Conservation (phyloP, 2,797 vertebrate species). For the Mastacembelus armatus region DNA sequence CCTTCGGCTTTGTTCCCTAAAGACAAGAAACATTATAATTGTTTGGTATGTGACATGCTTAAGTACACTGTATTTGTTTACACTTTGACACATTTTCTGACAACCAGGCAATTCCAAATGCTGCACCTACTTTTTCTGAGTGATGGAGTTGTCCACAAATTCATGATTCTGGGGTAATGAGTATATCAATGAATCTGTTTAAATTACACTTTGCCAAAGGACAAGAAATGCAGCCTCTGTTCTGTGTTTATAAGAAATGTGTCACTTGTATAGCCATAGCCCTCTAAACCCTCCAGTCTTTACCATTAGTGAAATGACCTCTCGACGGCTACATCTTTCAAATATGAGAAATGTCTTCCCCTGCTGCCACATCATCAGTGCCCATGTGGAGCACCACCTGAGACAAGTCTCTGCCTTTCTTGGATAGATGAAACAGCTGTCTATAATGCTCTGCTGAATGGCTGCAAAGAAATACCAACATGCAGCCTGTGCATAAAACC, state of each 20-base stretch:
- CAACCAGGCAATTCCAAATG: no score
- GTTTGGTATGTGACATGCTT: no score
- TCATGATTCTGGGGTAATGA: slow-evolving; percentile 2
- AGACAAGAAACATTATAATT: no score
- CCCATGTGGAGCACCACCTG: slow-evolving; percentile 56
- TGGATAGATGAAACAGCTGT: slow-evolving; percentile 45
- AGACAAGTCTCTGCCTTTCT: slow-evolving; percentile 40
- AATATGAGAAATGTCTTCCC: slow-evolving; percentile 26
- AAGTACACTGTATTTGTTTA: no score
- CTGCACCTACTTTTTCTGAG: no score
- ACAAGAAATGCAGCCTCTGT: slow-evolving; percentile 11
- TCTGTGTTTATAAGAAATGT: slow-evolving; percentile 10
- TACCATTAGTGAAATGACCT: slow-evolving; percentile 53
- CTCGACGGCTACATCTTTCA: slow-evolving; percentile 34
- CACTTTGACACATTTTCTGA: no score
- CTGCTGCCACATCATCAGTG: slow-evolving; percentile 38
- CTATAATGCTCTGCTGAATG: slow-evolving; percentile 57
- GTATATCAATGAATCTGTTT: background rate
- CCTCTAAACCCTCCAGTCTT: slow-evolving; percentile 25
- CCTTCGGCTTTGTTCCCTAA: no score
- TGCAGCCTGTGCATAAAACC: slow-evolving; percentile 63
- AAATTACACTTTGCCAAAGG: slow-evolving; percentile 14
- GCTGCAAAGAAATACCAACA: slow-evolving; percentile 59
- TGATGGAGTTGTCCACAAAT: background rate
- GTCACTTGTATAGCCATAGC: slow-evolving; percentile 6